phyloP scores from a whole-genome alignment of 2,797 vertebrate species.

The Gymnoscopelus braueri region DNA sequence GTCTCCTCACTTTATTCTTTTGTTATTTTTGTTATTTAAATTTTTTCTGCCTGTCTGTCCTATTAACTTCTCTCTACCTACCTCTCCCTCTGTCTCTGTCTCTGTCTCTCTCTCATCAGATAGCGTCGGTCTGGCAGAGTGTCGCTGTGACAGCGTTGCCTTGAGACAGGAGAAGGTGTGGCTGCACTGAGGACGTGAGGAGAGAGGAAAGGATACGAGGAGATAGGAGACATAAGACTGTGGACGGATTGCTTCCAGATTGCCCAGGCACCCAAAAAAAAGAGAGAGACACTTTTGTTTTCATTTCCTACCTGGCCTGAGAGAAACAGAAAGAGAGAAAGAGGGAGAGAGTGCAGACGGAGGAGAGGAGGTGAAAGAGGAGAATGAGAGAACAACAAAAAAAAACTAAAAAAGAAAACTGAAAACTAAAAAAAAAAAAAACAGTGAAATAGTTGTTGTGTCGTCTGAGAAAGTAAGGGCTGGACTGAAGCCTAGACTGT shows the following conservation, averaged over 20 bases:
- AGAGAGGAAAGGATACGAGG: constrained; percentile 73
- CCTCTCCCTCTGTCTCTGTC: constrained; percentile 5
- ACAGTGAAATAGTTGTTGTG: constrained; percentile 80
- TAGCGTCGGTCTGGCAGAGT: constrained; percentile 91
- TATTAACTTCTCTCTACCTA: constrained; percentile 3
- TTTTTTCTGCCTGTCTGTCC: constrained; percentile 17
- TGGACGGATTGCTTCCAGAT: constrained; percentile 89
- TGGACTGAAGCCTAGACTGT: constrained; percentile 78
- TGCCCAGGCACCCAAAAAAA: constrained; percentile 87
- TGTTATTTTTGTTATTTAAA: too few relatives aligned
- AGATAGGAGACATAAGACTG: constrained; percentile 58
- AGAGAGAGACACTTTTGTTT: constrained; percentile 83
- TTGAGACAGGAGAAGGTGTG: constrained; percentile 87
- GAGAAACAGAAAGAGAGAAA: constrained; percentile 55
- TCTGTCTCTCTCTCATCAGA: constrained; percentile 80
- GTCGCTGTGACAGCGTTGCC: constrained; percentile 92
- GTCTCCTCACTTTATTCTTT: constrained; percentile 9
- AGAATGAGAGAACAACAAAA: too few relatives aligned
- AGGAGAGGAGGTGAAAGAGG: constrained; percentile 45
- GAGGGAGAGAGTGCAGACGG: constrained; percentile 54
- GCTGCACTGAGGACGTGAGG: constrained; percentile 88
- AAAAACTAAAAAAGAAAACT: too few relatives aligned
- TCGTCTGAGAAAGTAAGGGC: constrained; percentile 87
- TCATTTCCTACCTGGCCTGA: constrained; percentile 90
- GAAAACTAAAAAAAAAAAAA: constrained; percentile 42